phyloP scores from a whole-genome alignment of 2,888 invertebrate species.

The Blastobasis lacticolella region DNA sequence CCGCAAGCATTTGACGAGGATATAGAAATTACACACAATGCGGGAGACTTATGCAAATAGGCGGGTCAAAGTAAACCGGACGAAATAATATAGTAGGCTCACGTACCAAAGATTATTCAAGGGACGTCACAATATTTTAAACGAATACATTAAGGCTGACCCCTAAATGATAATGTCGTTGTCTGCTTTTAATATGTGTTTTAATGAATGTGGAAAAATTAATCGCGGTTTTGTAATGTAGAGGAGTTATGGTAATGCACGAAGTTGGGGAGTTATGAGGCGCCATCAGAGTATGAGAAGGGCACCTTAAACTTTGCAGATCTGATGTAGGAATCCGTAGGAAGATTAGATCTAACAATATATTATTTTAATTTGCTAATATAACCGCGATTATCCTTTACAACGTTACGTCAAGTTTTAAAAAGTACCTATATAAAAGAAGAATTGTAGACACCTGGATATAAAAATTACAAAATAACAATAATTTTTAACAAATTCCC shows the following conservation, averaged over 20 bases:
- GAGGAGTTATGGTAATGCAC: background rate
- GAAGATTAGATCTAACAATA: too few species aligned
- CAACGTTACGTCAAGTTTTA: too few species aligned
- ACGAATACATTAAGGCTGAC: constrained; percentile 52
- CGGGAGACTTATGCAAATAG: background rate
- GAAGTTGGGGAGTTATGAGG: background rate
- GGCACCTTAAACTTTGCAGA: too few species aligned
- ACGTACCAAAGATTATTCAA: constrained; percentile 56
- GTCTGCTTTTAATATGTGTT: constrained; percentile 50
- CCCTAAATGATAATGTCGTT: constrained; percentile 51
- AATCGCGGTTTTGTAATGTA: constrained; percentile 2
- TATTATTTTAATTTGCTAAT: too few species aligned
- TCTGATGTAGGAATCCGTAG: too few species aligned
- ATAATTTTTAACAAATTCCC: background rate
- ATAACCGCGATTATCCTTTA: too few species aligned
- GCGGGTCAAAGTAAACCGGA: constrained; percentile 20
- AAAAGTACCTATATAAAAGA: too few species aligned
- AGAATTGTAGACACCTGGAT: background rate
- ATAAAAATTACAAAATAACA: background rate
- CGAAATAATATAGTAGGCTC: constrained; percentile 25
- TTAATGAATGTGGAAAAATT: constrained; percentile 40
- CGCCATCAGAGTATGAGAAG: too few species aligned
- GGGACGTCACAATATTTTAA: constrained; percentile 64
- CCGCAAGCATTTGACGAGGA: constrained; percentile 16
- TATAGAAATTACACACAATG: background rate